Base-by-base conservation (phyloP, 2,113 vertebrate species). In the Ornithorhynchus anatinus region DNA sequence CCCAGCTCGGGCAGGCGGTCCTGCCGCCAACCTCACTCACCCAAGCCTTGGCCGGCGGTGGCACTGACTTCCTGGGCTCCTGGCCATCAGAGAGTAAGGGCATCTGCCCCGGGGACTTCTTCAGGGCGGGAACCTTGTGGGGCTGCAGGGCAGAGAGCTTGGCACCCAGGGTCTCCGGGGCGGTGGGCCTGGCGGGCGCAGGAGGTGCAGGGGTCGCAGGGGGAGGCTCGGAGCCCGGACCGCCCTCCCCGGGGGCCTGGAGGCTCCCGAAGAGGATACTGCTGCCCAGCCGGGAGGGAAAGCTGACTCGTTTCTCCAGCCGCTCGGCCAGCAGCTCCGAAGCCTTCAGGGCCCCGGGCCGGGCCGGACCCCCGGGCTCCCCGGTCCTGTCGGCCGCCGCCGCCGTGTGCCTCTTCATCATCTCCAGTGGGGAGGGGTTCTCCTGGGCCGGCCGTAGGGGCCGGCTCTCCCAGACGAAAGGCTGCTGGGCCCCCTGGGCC, bases 251-350 rank as follows among this genome's bases (percentile, higher is more conserved):
- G n/a, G n/a, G n/a, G n/a, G n/a, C n/a, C 53, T 80, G 47, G 64
- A 85, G 79, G 75, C 70, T 86, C 19, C 93, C 81, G 38, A 96
- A 98, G 65, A 98, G 90, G 61, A 96, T 22, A 5, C 97, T 98
- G 78, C 88, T 92, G 52, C 95, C 94, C 15, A 99, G 90, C 3
- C 97, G 95, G 0, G 98, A 98, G n/a, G 79, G 87, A 82, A 11
- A 50, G 81, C 56, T 85, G 36, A 74, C 80, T 7, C 25, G 43
- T 59, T 3, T 40, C 69, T 1, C 84, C 54, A 0, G 1, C 61
- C 38, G 84, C 36, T 7, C 5, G 71, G 54, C 85, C 3, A 1
- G 72, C 35, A n/a, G n/a, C n/a, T n/a, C n/a, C n/a, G n/a, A n/a
- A n/a, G n/a, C n/a, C n/a, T n/a, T n/a, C n/a, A n/a, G n/a, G n/a